Conservation (phyloP, 2,113 vertebrate genomes). For the Tamias sibiricus region DNA sequence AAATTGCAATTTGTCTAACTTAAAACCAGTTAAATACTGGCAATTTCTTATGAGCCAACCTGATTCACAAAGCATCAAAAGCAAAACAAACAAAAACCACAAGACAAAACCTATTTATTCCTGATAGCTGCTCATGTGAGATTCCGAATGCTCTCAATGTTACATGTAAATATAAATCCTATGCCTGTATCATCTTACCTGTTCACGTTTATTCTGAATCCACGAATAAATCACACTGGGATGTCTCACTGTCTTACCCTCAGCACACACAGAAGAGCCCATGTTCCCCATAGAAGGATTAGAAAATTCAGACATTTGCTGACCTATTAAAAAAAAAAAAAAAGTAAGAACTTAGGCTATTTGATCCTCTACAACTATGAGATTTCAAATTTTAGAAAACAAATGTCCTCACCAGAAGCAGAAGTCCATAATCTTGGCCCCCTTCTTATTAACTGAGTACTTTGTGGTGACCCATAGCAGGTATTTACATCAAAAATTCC, state of each 20-base stretch:
- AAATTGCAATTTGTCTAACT: background rate
- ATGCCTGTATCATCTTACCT: slow-evolving; percentile 86
- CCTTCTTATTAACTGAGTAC: slow-evolving; percentile 90
- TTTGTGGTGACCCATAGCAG: slow-evolving; percentile 89
- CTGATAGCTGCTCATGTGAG: background rate
- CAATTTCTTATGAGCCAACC: slow-evolving; percentile 5
- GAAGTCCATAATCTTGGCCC: slow-evolving; percentile 94
- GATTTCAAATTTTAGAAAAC: slow-evolving; percentile 15
- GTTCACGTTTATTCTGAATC: slow-evolving; percentile 94
- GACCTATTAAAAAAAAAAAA: slow-evolving; percentile 79
- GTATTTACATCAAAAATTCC: slow-evolving; percentile 87
- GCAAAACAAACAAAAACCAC: background rate
- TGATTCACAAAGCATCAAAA: background rate
- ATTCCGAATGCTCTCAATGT: background rate
- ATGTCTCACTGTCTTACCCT: slow-evolving; percentile 70
- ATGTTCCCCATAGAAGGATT: slow-evolving; percentile 47
- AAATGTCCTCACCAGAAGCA: slow-evolving; percentile 86
- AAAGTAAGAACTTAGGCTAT: background rate
- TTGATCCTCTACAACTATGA: background rate
- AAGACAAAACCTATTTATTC: background rate
- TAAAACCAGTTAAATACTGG: background rate
- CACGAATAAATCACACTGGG: slow-evolving; percentile 87
- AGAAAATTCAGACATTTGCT: slow-evolving; percentile 83
- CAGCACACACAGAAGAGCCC: slow-evolving; percentile 61
- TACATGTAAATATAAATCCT: background rate